Percentiles rank a stretch among this genome's conserved stretches.
These are phyloP conservation scores for Mythimna pallens DNA, from an alignment of 2,888 invertebrate species.

Conservation along the genomic window DNA sequence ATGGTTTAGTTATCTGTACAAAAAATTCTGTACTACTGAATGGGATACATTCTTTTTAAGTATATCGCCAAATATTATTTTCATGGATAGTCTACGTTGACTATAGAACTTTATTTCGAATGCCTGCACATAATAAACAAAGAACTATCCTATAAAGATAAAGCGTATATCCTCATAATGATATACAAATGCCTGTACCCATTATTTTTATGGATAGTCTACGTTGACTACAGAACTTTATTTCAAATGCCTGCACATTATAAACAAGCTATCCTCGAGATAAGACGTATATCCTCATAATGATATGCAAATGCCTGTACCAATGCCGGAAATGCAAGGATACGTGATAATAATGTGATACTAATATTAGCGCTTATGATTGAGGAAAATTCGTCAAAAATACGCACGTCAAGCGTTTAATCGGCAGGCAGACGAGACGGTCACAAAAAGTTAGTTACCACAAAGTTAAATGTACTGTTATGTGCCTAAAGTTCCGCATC, in stretches of 20 bases:
- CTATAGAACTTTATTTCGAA: no score
- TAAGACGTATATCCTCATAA: conserved; percentile 9
- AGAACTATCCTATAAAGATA: conserved; percentile 8
- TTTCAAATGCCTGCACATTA: no score
- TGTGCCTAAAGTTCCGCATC: conserved; percentile 40
- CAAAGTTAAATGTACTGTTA: conserved; percentile 61
- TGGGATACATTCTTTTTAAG: conserved; percentile 48
- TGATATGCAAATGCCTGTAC: conserved; percentile 13
- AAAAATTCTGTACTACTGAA: conserved; percentile 46
- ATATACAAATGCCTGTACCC: conserved; percentile 12
- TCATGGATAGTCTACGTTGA: not conserved
- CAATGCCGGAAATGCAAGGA: conserved; percentile 53
- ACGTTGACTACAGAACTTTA: not conserved
- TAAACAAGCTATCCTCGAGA: conserved; percentile 4
- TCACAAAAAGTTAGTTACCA: conserved; percentile 53
- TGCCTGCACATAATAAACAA: not conserved
- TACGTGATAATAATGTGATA: conserved; percentile 42
- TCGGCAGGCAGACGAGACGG: conserved; percentile 37
- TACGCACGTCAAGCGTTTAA: conserved; percentile 38
- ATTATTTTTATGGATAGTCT: not conserved
- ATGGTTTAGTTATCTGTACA: conserved; percentile 28
- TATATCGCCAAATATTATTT: conserved; percentile 32
- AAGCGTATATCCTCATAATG: conserved; percentile 4
- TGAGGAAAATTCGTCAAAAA: conserved; percentile 58
- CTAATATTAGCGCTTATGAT: conserved; percentile 32